Base-by-base conservation (phyloP, 2,888 invertebrate species). In the Globia sparganii region DNA sequence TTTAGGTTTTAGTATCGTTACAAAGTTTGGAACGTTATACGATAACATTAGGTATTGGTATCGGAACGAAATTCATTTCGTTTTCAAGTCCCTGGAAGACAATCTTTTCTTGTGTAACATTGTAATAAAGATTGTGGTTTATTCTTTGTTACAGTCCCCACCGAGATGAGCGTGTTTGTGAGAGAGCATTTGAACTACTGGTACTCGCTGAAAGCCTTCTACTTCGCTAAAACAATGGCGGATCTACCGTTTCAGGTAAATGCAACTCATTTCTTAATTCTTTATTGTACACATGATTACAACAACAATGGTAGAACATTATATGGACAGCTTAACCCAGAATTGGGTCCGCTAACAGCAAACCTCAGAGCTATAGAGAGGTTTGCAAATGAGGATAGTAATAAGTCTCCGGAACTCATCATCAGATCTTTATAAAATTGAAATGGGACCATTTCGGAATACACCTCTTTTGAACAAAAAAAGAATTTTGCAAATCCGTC, bases 121-220 rank as follows among this genome's bases (percentile, higher is more conserved):
- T 34, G 9, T 62, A 21, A n/a, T 70, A 67, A 68, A 21, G 2
- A 40, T 58, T n/a, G 28, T 70, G 75, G 71, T 71, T 61, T 78
- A 87, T 91, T 89, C 15, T 83, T 97, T 75, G n/a, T 97, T 87
- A 15, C 97, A 99, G 99, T 99, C 98, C 99, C 99, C 69, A 97
- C 98, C 89, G 99, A 99, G 96, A 99, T 99, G 98, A 98, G 98
- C 49, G 99, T 99, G 73, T 99, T 99, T 96, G 98, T 99, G 84
- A 97, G 99, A 93, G 99, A 99, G 95, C 99, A 99, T 97, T 97
- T 99, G 81, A 99, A 99, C 94, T 99, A 99, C 92, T 99, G 99
- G 99, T 99, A 99, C 94, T 99, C 99, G 43, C 96, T 99, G 82
- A 99, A 99, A 94, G 98, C 99, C n/a, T 99, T 99, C 96, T 99